A percentile compares a stretch with the other conserved stretches of the same genome.
These are phyloP conservation scores for Leptopilina myrica DNA, from an alignment of 2,888 invertebrate species.

Conservation along the genomic window DNA sequence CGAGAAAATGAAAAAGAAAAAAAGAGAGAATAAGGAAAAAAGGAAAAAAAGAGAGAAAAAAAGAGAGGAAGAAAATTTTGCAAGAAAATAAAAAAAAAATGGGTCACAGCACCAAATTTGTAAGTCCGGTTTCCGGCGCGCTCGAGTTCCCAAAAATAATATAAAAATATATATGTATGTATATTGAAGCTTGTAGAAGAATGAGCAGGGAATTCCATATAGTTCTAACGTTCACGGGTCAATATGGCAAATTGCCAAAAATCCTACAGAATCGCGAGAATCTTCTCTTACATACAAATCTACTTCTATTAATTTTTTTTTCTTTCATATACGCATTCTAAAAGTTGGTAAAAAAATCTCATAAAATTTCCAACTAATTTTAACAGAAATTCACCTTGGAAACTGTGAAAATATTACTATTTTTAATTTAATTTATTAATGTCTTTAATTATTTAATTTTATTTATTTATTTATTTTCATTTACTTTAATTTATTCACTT, in stretches of 20 bases:
- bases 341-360: no score
- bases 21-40: background rate
- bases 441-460: no score
- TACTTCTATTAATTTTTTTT: no score
- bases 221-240: background rate
- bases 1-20: background rate
- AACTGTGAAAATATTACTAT: no score
- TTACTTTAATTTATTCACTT: no score
- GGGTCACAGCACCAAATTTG: constrained; percentile 59
- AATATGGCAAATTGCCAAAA: constrained; percentile 38
- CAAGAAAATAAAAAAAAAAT: constrained; percentile 56
- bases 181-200: constrained; percentile 23
- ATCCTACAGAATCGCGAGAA: constrained; percentile 13
- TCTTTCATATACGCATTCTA: no score
- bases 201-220: constrained; percentile 39
- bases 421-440: no score
- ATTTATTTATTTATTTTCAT: no score
- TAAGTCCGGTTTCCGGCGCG: constrained; percentile 58
- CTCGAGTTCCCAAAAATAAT: constrained; percentile 16
- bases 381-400: no score
- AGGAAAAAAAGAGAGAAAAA: background rate
- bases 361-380: no score
- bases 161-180: no score
- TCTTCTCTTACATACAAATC: background rate
- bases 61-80: constrained; percentile 1